A percentile compares a stretch with the other conserved stretches of the same genome.
Evolutionary conservation across 2,888 invertebrate species (phyloP).

Genomic region (Ptilodon capucinus): DNA sequence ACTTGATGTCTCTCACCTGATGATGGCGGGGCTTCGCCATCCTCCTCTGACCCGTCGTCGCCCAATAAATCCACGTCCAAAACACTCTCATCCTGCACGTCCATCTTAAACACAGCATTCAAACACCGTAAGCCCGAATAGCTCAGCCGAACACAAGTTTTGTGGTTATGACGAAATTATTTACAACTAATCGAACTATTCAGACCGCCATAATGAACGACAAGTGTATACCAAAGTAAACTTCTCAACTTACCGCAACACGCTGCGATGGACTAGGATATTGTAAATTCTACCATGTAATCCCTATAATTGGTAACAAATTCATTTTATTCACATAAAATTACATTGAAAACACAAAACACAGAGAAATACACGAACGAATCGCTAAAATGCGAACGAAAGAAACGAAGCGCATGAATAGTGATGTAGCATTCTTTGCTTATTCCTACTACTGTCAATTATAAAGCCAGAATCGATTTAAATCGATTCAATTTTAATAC

Average conservation of each 20-base stretch:
- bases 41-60: slow-evolving; percentile 88
- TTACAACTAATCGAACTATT: slow-evolving; percentile 49
- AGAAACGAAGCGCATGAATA: slow-evolving; percentile 47
- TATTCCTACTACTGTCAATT: not conserved
- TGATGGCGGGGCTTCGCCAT: slow-evolving; percentile 85
- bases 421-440: slow-evolving; percentile 29
- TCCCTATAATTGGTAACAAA: slow-evolving; percentile 50
- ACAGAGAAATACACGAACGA: slow-evolving; percentile 52
- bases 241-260: slow-evolving; percentile 74
- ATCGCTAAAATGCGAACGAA: slow-evolving; percentile 63
- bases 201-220: slow-evolving; percentile 81
- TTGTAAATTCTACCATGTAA: slow-evolving; percentile 57
- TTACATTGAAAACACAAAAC: slow-evolving; percentile 57
- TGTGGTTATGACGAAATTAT: slow-evolving; percentile 51
- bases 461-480: not conserved
- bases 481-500: not conserved
- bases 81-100: slow-evolving; percentile 75
- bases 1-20: slow-evolving; percentile 70
- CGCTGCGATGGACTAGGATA: slow-evolving; percentile 68
- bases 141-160: slow-evolving; percentile 14
- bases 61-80: slow-evolving; percentile 88
- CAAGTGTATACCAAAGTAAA: slow-evolving; percentile 63
- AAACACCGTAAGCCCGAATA: slow-evolving; percentile 12
- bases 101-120: slow-evolving; percentile 64
- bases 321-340: slow-evolving; percentile 60